phyloP scores from a whole-genome alignment of 2,113 vertebrate genomes.

The Leptocoma aspasia region DNA sequence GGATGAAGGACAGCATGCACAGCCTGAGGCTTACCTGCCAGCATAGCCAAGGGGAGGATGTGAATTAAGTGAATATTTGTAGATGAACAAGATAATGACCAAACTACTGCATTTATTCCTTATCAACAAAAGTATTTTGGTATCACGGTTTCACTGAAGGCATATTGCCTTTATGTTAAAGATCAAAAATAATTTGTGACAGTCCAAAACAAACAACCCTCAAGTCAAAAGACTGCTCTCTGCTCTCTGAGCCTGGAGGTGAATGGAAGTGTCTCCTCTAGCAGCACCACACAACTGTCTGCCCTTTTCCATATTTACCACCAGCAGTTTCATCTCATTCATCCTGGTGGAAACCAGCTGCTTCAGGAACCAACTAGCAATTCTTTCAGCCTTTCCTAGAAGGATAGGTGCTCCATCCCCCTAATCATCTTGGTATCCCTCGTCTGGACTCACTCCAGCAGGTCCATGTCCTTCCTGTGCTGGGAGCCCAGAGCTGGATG shows the following conservation, averaged over 20 bases:
- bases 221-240: neutral
- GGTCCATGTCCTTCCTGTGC: neutral
- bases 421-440: neutral
- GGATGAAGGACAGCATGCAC: neutral
- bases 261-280: neutral
- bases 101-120: neutral
- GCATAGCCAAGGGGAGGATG: neutral
- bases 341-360: neutral
- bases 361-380: neutral
- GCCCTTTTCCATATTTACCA: neutral
- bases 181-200: neutral
- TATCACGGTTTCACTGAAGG: neutral
- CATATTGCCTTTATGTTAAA: neutral
- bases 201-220: neutral
- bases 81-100: neutral
- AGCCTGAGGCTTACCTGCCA: neutral
- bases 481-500: neutral
- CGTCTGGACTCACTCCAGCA: neutral
- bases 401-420: neutral
- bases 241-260: neutral
- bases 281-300: accelerated
- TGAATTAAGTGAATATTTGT: neutral
- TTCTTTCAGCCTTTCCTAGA: neutral
- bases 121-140: neutral
- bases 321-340: neutral